Conservation (phyloP, 2,797 vertebrate species). For the Mastacembelus armatus region DNA sequence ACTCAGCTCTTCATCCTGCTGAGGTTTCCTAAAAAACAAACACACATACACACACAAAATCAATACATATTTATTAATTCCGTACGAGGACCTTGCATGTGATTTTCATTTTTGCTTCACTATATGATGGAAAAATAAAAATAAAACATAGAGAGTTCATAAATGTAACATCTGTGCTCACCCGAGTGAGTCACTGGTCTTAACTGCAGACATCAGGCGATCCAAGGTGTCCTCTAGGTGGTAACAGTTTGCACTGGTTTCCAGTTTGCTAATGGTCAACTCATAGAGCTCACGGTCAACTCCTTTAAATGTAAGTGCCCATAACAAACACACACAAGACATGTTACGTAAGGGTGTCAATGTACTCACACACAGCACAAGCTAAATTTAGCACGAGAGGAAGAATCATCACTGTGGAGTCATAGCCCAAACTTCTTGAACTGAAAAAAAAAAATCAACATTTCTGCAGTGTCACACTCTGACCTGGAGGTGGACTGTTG, state of each 20-base stretch:
- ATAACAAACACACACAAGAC: slow-evolving; percentile 7
- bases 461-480: slow-evolving; percentile 72
- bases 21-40: slow-evolving; percentile 81
- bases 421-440: too few species aligned
- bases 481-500: slow-evolving; percentile 91
- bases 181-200: slow-evolving; percentile 88
- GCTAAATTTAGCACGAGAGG: not conserved
- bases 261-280: slow-evolving; percentile 90
- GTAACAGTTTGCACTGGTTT: slow-evolving; percentile 77
- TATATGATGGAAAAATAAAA: not conserved
- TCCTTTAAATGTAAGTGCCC: slow-evolving; percentile 66
- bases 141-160: not conserved
- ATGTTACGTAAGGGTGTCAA: not conserved
- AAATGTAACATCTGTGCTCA: slow-evolving; percentile 54
- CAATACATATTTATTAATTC: not conserved
- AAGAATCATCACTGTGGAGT: not conserved
- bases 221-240: slow-evolving; percentile 88
- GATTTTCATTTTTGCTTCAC: too few species aligned
- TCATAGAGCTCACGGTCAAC: slow-evolving; percentile 94
- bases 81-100: too few species aligned
- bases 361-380: not conserved
- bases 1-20: slow-evolving; percentile 87
- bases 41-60: not conserved
- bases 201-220: slow-evolving; percentile 91
- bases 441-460: not conserved